Base-by-base conservation (phyloP, 1,140 invertebrate genomes). In the Ceratosolen solmsi region DNA sequence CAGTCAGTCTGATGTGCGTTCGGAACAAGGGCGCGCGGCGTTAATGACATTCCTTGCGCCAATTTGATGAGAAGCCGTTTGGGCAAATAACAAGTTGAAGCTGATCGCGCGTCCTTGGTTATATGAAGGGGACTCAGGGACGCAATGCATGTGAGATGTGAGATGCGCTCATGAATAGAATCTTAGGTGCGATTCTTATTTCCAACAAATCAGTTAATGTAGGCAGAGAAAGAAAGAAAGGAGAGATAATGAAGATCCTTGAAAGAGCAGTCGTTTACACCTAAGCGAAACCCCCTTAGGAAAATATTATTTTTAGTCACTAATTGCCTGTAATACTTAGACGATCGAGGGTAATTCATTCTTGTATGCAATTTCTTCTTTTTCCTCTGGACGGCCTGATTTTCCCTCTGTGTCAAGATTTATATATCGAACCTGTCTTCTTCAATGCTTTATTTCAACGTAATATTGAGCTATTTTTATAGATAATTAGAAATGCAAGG, bases 21-120 rank as follows among this genome's bases (percentile, higher is more conserved):
- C 5, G 51, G 51, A 15, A 3, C 9, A 54, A 15, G 20, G 51
- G 5, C 9, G 9, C 51, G 25, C 33, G 30, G 60, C 60, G 73
- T 74, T 80, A 84, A 85, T 84, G 82, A 82, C 79, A 84, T 85
- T 85, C 84, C 82, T 83, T 74, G 78, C 73, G 78, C 78, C 73
- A 80, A 65, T 75, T 85, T 71, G 60, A 56, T 13, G 51, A 54
- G 56, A 58, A 63, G 49, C 33, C 49, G 49, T 2, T 20, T 65
- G 73, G 60, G 25, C 4, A 9, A 51, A 15, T 8, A 79, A 15
- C 25, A 5, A 30, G 20, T 38, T 20, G 38, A 17, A 49, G 73
- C 56, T 15, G 30, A 41, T 60, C 20, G 30, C 38, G 51, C 58
- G 58, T 79, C 82, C 82, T 83, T 83, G 82, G 82, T 70, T 68